Evolutionary conservation across 2,797 vertebrate genomes (phyloP), one percentile per base, ranked within the genome.

Genomic region (Rhinella marina): DNA sequence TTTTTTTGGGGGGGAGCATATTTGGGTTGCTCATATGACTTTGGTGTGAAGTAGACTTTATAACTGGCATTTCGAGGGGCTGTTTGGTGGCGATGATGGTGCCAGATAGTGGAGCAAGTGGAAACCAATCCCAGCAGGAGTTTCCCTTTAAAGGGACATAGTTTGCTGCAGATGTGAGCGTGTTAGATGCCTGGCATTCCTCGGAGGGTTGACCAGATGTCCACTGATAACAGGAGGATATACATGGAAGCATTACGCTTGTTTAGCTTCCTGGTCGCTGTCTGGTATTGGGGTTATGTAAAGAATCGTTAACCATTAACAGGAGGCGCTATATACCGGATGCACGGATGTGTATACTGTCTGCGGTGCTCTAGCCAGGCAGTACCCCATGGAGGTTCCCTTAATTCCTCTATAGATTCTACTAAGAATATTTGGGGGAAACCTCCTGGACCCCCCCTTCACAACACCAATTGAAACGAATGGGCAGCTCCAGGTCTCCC

Each of bases 251-350:
- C 82, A 41, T 9, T 17, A 56, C 50, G 21, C 19, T 2, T 41
- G 56, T 68, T 83, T 68, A 57, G 27, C 50, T 68, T 87, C 81
- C 81, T 25, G 70, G 61, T 83, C 21, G 23, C 23, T 57, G 54
- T 78, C 81, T 66, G 61, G 57, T 78, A 78, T 87, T 13, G 48
- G 75, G 82, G 54, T 73, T 80, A 77, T 77, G 29, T 64, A 61
- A 72, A 66, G 82, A 87, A 68, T 56, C 56, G 76, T 89, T 86
- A 89, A 68, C 21, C 7, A 86, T 89, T 89, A 86, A 80, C 66
- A 11, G 2, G 9, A 54, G 21, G 23, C 54, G 8, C 17, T 57
- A 85, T 41, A 85, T 14, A 64, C 41, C 14, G 61, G 83, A 68
- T 32, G 23, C 27, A 27, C 2, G 25, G 56, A 10, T 0, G 2